Evolutionary conservation across 2,797 vertebrate genomes (phyloP), one percentile per base, ranked within the genome.

Genomic region (Propithecus perrieri): DNA sequence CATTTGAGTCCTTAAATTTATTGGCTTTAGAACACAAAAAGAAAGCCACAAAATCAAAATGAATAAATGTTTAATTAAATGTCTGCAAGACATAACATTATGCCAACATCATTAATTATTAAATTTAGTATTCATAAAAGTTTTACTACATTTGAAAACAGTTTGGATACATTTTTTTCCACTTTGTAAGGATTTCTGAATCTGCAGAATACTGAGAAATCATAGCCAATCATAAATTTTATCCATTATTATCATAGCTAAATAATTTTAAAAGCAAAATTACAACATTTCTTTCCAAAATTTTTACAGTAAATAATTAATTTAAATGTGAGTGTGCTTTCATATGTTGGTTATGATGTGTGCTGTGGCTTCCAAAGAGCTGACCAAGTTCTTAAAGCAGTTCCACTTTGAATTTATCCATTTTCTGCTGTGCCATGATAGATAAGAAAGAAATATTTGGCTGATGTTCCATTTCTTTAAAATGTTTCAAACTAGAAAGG

Each of bases 51-150:
- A 95, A 90, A 85, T 94, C 84, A 87, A 91, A 95, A 95, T 75
- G 91, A 93, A 96, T 89, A 91, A 93, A 95, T 92, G 80, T 92
- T 92, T 97, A 97, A 96, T 94, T 97, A 97, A 97, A 88, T 61
- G 43, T 89, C 79, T 96, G 48, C 22, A 92, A 95, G 89, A 84
- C 30, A 72, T 83, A 88, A 89, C 61, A 91, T 84, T 83, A 94
- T 81, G 48, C 41, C 22, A 95, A 89, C 41, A 81, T 95, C 55
- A 83, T 93, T 88, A 92, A 95, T 97, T 95, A 95, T 96, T 97
- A 85, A 95, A 94, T 85, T 93, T 87, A 46, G 18, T 85, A 53
- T 76, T 95, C 84, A 95, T 93, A 74, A 97, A 96, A 65, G 5
- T 87, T 96, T 95, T 85, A 97, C 69, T 92, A 63, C 48, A 83